A percentile compares a stretch with the other conserved stretches of the same genome.
Conservation (phyloP, 2,797 vertebrate genomes). For the Ambastaia sidthimunki region DNA sequence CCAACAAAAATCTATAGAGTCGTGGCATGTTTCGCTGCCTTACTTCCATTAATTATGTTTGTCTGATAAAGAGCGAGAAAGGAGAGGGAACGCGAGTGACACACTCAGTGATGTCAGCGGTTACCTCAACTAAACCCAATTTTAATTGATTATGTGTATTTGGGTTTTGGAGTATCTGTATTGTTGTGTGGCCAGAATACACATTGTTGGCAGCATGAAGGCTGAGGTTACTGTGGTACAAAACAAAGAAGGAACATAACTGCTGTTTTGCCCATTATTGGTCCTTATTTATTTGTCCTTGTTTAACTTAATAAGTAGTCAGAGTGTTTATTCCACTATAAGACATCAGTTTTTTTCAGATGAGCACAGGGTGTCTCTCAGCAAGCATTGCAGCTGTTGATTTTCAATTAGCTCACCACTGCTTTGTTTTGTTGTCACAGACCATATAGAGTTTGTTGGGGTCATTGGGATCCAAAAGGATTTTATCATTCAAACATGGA, state of each 20-base stretch:
- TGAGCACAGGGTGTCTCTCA: neutral
- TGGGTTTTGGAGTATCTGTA: neutral
- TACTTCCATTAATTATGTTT: conserved; percentile 77
- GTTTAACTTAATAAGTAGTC: conserved; percentile 15
- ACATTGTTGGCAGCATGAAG: conserved; percentile 10
- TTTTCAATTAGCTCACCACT: too few relatives aligned
- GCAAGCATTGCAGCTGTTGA: neutral
- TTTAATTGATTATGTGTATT: conserved; percentile 13
- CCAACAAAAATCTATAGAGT: conserved; percentile 82
- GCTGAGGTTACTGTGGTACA: neutral
- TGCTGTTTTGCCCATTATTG: neutral
- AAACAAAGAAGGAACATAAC: conserved; percentile 3
- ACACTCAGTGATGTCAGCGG: conserved; percentile 43
- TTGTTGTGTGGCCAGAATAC: neutral
- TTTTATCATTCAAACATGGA: too few relatives aligned
- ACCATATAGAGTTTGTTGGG: too few relatives aligned
- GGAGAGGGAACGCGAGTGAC: conserved; percentile 36
- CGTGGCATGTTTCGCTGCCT: conserved; percentile 75
- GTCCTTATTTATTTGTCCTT: too few relatives aligned
- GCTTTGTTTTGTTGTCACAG: too few relatives aligned
- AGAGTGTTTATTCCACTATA: neutral
- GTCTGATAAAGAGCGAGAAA: conserved; percentile 59
- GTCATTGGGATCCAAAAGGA: too few relatives aligned
- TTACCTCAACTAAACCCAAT: conserved; percentile 20
- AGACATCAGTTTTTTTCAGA: neutral